Evolutionary conservation across 2,888 invertebrate genomes (phyloP).

Genomic region (Papilio gigon): DNA sequence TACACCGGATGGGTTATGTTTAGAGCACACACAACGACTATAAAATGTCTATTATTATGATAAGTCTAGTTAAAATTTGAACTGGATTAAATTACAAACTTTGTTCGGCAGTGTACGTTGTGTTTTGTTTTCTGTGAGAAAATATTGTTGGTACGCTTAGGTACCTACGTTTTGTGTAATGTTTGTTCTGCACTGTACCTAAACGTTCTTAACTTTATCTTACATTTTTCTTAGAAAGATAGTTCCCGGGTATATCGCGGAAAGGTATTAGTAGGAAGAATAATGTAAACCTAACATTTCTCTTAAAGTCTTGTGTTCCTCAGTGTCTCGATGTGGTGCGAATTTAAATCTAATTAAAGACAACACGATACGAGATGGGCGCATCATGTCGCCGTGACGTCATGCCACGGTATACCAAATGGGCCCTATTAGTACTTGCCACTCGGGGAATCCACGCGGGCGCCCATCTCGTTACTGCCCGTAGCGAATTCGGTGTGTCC

Average conservation of each 20-base stretch:
- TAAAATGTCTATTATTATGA: constrained; percentile 41
- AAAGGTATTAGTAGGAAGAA: no score
- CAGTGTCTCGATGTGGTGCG: constrained; percentile 12
- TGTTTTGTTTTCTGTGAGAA: constrained; percentile 26
- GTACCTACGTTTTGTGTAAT: background rate
- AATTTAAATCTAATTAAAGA: constrained; percentile 68
- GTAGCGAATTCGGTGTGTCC: constrained; percentile 55
- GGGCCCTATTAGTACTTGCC: constrained; percentile 69
- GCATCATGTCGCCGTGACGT: constrained; percentile 51
- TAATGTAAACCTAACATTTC: no score
- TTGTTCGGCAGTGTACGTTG: constrained; percentile 13
- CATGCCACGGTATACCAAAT: constrained; percentile 68
- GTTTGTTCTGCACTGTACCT: background rate
- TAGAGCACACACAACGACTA: constrained; percentile 39
- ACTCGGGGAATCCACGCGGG: constrained; percentile 55
- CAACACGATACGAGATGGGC: constrained; percentile 65
- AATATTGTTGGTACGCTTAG: background rate
- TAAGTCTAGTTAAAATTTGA: constrained; percentile 39
- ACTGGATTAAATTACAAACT: constrained; percentile 32
- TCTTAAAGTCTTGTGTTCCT: background rate
- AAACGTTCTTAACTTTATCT: background rate
- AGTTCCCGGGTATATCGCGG: no score
- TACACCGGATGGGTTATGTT: constrained; percentile 40
- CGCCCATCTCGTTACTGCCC: constrained; percentile 50
- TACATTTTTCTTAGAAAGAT: background rate